phyloP scores from a whole-genome alignment of 2,888 invertebrate species.

The Euzetes globulus region DNA sequence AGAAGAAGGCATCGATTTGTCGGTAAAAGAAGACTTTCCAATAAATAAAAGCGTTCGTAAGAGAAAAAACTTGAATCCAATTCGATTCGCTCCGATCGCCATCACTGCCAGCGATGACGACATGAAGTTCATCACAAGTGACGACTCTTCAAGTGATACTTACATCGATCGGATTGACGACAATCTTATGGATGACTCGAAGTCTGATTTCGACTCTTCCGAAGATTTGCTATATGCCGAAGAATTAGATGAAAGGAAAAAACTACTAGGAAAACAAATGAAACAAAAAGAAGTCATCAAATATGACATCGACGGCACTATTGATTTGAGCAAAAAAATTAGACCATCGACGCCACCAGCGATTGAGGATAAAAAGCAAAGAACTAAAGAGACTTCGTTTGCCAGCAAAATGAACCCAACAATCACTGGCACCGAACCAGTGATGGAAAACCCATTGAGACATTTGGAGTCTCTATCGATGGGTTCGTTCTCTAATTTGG shows the following conservation, averaged over 20 bases:
- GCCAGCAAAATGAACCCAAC: neutral
- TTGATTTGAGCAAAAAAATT: slow-evolving; percentile 33
- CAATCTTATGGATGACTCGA: slow-evolving; percentile 42
- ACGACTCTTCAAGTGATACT: slow-evolving; percentile 57
- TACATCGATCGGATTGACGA: slow-evolving; percentile 44
- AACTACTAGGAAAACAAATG: slow-evolving; percentile 41
- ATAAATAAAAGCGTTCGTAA: slow-evolving; percentile 65
- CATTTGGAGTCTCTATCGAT: slow-evolving; percentile 71
- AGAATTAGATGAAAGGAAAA: slow-evolving; percentile 37
- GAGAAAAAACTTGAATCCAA: slow-evolving; percentile 80
- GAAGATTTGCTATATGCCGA: slow-evolving; percentile 32
- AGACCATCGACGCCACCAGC: neutral
- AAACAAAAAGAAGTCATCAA: neutral
- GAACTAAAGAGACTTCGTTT: slow-evolving; percentile 20
- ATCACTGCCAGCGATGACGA: slow-evolving; percentile 47
- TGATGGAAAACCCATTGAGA: slow-evolving; percentile 59
- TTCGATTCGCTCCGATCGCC: slow-evolving; percentile 57
- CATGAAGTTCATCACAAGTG: slow-evolving; percentile 47
- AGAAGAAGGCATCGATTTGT: slow-evolving; percentile 34
- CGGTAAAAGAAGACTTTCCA: slow-evolving; percentile 28
- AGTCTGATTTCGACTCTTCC: slow-evolving; percentile 39
- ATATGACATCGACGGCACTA: slow-evolving; percentile 25
- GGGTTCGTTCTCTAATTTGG: slow-evolving; percentile 49
- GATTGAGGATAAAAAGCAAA: slow-evolving; percentile 8
- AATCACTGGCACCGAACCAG: neutral